Conservation (phyloP, 2,888 invertebrate species). For the Coremacera marginata region DNA sequence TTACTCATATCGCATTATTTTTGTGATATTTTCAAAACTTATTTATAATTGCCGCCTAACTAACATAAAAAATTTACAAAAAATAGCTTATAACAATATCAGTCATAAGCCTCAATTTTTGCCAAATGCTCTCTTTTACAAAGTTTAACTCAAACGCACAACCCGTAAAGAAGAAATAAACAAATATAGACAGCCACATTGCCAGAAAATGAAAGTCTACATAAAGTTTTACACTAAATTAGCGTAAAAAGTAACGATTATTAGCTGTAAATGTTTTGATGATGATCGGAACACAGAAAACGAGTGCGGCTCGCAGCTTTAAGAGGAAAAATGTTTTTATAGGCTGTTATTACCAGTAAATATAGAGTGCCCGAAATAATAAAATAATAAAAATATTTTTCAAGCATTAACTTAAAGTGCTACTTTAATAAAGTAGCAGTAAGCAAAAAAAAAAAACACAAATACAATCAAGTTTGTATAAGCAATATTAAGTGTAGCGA, state of each 20-base stretch:
- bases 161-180: background rate
- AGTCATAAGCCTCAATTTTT: no score
- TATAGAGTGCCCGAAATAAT: background rate
- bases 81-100: no score
- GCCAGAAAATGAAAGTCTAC: background rate
- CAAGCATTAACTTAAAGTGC: slow-evolving; percentile 19
- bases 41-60: no score
- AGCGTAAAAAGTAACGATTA: slow-evolving; percentile 26
- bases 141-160: no score
- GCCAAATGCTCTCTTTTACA: no score
- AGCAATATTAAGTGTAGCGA: background rate
- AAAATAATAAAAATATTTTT: slow-evolving; percentile 11
- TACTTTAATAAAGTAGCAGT: background rate
- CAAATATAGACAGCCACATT: background rate
- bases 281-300: background rate
- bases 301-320: background rate
- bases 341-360: background rate
- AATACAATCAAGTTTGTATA: no score
- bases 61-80: no score
- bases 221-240: slow-evolving; percentile 15
- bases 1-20: no score
- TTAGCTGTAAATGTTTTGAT: slow-evolving; percentile 14
- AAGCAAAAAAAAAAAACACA: background rate
- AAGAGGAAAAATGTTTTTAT: background rate
- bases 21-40: no score